These are phyloP conservation scores for Philypnodon macrostomus DNA, from an alignment of 2,797 vertebrate species.

Conservation along the genomic window DNA sequence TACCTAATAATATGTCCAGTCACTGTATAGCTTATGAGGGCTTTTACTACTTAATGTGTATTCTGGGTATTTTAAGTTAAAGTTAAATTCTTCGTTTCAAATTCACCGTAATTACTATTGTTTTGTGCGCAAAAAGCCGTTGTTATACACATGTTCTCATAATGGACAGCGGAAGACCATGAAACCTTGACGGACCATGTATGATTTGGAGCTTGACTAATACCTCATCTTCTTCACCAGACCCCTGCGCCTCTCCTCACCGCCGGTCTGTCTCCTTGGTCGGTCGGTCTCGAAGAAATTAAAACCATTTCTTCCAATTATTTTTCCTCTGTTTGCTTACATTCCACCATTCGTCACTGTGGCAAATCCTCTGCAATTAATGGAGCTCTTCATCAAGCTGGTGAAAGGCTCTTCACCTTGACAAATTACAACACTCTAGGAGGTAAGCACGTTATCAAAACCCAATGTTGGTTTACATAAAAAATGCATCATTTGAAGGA, in stretches of 20 bases:
- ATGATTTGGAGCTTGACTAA: conserved; percentile 25
- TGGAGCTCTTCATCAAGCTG: conserved; percentile 47
- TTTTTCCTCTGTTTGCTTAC: conserved; percentile 43
- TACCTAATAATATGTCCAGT: too few species aligned
- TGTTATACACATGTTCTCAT: background rate
- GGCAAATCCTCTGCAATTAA: conserved; percentile 51
- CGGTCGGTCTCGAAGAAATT: conserved; percentile 56
- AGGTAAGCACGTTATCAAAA: conserved; percentile 45
- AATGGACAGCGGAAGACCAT: too few species aligned
- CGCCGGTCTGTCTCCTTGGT: conserved; percentile 46
- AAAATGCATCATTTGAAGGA: conserved; percentile 53
- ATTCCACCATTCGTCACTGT: conserved; percentile 17
- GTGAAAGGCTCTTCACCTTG: conserved; percentile 52
- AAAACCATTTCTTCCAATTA: conserved; percentile 58
- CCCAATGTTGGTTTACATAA: conserved; percentile 51
- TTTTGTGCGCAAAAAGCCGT: too few species aligned
- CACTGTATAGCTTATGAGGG: too few species aligned
- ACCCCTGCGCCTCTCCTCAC: conserved; percentile 26
- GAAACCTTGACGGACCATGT: conserved; percentile 25
- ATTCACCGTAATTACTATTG: too few species aligned
- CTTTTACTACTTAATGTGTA: too few species aligned
- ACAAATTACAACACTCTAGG: conserved; percentile 57
- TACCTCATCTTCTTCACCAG: conserved; percentile 34
- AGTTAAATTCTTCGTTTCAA: too few species aligned
- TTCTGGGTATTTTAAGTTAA: too few species aligned